phyloP scores from a whole-genome alignment of 2,888 invertebrate species.

The Melinaea marsaeus region DNA sequence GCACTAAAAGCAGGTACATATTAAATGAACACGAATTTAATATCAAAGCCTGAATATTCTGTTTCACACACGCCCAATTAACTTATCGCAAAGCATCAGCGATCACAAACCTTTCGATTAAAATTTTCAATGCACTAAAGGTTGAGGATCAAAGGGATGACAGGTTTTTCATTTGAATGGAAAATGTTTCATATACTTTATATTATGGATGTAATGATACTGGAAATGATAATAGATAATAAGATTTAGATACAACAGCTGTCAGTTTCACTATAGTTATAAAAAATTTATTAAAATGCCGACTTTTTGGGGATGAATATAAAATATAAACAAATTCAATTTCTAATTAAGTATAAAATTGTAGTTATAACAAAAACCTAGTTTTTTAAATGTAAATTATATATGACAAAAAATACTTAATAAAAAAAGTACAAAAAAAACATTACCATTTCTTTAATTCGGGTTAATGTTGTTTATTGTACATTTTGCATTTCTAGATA shows the following conservation, averaged over 20 bases:
- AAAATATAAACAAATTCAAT: too few species aligned
- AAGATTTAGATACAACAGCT: too few species aligned
- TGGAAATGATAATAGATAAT: slow-evolving; percentile 23
- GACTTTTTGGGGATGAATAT: too few species aligned
- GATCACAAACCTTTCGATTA: slow-evolving; percentile 53
- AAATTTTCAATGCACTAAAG: slow-evolving; percentile 60
- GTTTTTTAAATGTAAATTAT: background rate
- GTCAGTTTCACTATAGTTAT: too few species aligned
- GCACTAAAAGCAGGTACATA: slow-evolving; percentile 3
- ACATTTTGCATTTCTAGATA: slow-evolving; percentile 11
- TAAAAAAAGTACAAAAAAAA: background rate
- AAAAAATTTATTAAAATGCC: too few species aligned
- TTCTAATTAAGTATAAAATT: too few species aligned
- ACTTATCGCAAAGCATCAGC: slow-evolving; percentile 51
- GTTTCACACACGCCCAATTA: slow-evolving; percentile 63
- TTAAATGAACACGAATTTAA: slow-evolving; percentile 16
- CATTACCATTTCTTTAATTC: too few species aligned
- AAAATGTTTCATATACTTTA: slow-evolving; percentile 45
- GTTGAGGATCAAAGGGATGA: slow-evolving; percentile 62
- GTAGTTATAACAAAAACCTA: too few species aligned
- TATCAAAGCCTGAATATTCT: slow-evolving; percentile 58
- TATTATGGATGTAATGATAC: slow-evolving; percentile 12
- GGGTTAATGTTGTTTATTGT: too few species aligned
- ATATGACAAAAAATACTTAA: background rate
- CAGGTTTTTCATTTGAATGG: slow-evolving; percentile 61